Evolutionary conservation across 2,888 invertebrate genomes (phyloP), one percentile per base, ranked within the genome.

Genomic region (Amblyteles armatorius): DNA sequence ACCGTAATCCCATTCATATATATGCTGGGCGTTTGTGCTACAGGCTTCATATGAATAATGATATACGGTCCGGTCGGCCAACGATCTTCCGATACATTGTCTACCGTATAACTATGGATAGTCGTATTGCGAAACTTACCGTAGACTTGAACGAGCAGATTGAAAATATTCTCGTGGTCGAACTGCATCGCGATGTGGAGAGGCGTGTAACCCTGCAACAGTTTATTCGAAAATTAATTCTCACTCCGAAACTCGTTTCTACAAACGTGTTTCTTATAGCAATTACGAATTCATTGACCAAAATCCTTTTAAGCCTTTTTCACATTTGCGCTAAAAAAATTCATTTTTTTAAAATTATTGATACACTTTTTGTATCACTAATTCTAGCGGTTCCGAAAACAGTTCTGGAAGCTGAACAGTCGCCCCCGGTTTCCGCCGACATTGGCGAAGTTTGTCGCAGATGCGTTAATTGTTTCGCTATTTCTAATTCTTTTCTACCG

Each of bases 121-220:
- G 71, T 26, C 48, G 63, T 77, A 68, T 40, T 67, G 36, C 63
- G 44, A 11, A 81, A 95, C 97, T 96, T 95, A 99, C 99, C 97
- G 93, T 98, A 99, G 40, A 97, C 97, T 94, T 98, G 97, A 74
- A 97, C 96, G n/a, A 99, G 95, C 13, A 99, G 95, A 91, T 97
- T 97, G 94, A 97, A 98, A 77, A 98, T 96, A 80, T 97, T 96
- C 91, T 97, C 97, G 91, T 97, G 97, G 29, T 97, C 97, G 94
- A 97, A 98, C 94, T 98, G 98, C 94, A 98, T 97, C 0, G 99
- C 98, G 87, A 99, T 95, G 93, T 99, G 99, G 52, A 99, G 95
- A 77, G 99, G 97, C 84, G 99, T 99, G 94, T 99, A 99, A 36
- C 99, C 99, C 98, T 99, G 95, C 52, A 95, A 90, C 88, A 83